A percentile compares a stretch with the other conserved stretches of the same genome.
phyloP scores from a whole-genome alignment of 1,140 invertebrate species.

The Maniola jurtina region DNA sequence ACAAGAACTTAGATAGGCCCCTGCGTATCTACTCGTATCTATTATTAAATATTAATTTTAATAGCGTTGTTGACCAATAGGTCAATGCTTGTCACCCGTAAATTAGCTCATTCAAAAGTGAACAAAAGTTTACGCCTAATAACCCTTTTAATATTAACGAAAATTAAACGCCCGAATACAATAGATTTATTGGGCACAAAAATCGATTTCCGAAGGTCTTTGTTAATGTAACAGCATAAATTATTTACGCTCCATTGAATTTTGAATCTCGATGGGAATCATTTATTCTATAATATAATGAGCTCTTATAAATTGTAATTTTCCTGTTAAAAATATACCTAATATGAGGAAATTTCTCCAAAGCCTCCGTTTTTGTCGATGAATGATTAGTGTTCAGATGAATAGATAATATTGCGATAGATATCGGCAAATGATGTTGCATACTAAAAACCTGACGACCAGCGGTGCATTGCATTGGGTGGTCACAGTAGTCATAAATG shows the following conservation, averaged over 20 bases:
- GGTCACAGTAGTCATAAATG: too few species aligned
- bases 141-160: slow-evolving; percentile 17
- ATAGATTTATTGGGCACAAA: slow-evolving; percentile 22
- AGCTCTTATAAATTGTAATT: not conserved
- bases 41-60: too few species aligned
- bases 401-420: too few species aligned
- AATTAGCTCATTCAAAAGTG: not conserved
- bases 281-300: slow-evolving; percentile 17
- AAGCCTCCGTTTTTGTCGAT: not conserved
- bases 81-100: not conserved
- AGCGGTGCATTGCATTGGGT: too few species aligned
- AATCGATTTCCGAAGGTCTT: slow-evolving; percentile 23
- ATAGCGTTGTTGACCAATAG: too few species aligned
- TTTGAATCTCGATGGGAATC: slow-evolving; percentile 26
- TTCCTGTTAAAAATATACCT: not conserved
- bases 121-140: slow-evolving; percentile 6
- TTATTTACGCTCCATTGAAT: slow-evolving; percentile 26
- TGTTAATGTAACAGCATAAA: slow-evolving; percentile 27
- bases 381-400: too few species aligned
- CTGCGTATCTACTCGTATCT: too few species aligned
- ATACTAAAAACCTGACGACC: too few species aligned
- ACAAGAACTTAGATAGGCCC: too few species aligned
- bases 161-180: slow-evolving; percentile 17
- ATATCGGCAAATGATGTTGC: too few species aligned
- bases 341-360: not conserved